Base-by-base conservation (phyloP, 2,888 invertebrate species). In the Terebella lapidaria region DNA sequence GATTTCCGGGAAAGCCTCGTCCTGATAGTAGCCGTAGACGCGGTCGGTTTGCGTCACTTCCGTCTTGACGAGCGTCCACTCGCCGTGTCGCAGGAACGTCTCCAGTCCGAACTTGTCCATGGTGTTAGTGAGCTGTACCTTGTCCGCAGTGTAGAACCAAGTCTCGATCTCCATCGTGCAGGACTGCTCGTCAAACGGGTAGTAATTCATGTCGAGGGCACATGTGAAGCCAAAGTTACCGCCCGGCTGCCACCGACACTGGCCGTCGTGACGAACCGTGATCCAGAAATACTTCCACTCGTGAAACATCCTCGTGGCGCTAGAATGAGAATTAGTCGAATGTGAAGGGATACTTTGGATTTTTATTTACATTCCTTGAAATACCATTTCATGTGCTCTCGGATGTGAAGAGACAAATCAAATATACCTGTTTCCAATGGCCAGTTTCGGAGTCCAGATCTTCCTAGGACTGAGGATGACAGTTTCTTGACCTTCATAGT, bases 51-150 rank as follows among this genome's bases (percentile, higher is more conserved):
- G n/a, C 3, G 42, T 52, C 1, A 66, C 61, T 10, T 58, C 58
- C 1, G 68, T 66, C n/a, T 29, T 24, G 5, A 61, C 58, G 3
- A 70, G 57, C 3, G 62, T 61, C 70, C 70, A 70, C 54, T 70
- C 70, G 5, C 69, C 69, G 55, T 70, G 66, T 29, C 45, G 53
- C 18, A 59, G 24, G 57, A 64, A 70, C 2, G 65, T 65, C 35
- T 66, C 66, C 26, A 62, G 57, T 15, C 59, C 60, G 18, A 70
- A 45, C 2, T 27, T 25, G 24, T 26, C 15, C 29, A 53, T 22
- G 10, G 35, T 35, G 24, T 51, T 54, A 20, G 57, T 61, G 4
- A 70, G 60, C 47, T 64, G 61, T n/a, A 70, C 57, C 56, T 58
- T 62, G 30, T 60, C 62, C 10, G 60, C 45, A 4, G 65, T 67